A percentile compares a stretch with the other conserved stretches of the same genome.
Conservation (phyloP, 2,797 vertebrate genomes). For the Sarcophilus harrisii region DNA sequence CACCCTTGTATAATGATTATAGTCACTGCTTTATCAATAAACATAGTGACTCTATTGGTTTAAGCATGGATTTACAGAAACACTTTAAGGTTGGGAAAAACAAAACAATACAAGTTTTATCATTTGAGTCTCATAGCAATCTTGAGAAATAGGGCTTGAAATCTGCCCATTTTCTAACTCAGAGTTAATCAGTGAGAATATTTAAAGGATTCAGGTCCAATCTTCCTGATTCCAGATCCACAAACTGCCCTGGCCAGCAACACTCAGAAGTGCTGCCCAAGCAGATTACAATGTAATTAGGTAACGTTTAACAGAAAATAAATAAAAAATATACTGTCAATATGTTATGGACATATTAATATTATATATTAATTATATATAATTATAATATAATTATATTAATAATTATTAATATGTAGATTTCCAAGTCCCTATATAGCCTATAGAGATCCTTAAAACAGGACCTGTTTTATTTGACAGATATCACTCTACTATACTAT, state of each 20-base stretch:
- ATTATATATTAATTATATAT: too few species aligned
- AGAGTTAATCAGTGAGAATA: not conserved
- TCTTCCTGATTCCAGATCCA: not conserved
- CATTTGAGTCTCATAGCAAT: not conserved
- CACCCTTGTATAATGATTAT: not conserved
- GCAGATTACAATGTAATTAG: not conserved
- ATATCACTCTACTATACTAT: not conserved
- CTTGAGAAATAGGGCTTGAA: not conserved
- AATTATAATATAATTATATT: too few species aligned
- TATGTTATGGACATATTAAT: not conserved
- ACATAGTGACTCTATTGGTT: not conserved
- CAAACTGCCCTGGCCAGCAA: not conserved
- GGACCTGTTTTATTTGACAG: not conserved
- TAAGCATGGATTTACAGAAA: not conserved
- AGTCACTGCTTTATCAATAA: not conserved
- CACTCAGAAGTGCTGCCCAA: not conserved
- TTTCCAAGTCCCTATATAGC: not conserved
- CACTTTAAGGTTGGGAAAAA: not conserved
- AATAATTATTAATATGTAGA: not conserved
- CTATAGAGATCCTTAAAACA: not conserved
- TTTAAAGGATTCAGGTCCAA: not conserved
- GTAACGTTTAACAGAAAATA: not conserved
- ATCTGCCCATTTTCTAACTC: not conserved
- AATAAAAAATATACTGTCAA: not conserved
- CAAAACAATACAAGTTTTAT: not conserved